Conservation (phyloP, 2,888 invertebrate genomes). For the Eilema griseolum region DNA sequence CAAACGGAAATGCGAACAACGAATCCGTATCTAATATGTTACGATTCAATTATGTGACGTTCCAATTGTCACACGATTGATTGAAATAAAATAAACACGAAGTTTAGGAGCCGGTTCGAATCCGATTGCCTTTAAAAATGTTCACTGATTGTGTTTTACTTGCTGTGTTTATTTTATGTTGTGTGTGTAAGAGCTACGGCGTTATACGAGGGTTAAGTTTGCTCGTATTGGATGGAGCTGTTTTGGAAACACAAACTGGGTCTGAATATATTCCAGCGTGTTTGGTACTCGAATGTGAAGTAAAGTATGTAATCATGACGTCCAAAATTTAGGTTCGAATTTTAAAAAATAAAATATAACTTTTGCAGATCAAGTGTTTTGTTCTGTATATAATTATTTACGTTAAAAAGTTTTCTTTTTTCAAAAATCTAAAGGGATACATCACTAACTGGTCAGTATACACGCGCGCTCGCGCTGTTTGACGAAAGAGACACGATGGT, state of each 20-base stretch:
- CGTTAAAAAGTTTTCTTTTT: no score
- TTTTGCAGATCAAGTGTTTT: no score
- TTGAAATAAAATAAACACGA: constrained; percentile 25
- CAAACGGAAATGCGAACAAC: constrained; percentile 7
- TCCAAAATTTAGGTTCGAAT: no score
- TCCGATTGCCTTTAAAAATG: constrained; percentile 35
- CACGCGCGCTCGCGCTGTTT: no score
- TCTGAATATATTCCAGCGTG: neutral
- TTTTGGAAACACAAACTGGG: neutral
- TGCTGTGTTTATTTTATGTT: constrained; percentile 30
- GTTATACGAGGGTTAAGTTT: constrained; percentile 7
- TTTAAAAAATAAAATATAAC: no score
- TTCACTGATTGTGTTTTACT: constrained; percentile 30
- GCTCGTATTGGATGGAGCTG: constrained; percentile 7
- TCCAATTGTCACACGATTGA: constrained; percentile 24
- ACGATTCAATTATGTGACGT: constrained; percentile 21
- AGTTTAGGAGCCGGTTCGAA: constrained; percentile 23
- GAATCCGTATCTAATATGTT: constrained; percentile 19
- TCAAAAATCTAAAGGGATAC: no score
- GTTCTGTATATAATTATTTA: no score
- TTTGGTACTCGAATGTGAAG: neutral
- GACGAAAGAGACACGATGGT: no score
- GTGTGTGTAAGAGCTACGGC: constrained; percentile 7
- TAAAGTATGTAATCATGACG: no score
- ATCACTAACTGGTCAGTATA: no score